Evolutionary conservation across 2,113 vertebrate species (phyloP).

Genomic region (Ibidorhyncha struthersii): DNA sequence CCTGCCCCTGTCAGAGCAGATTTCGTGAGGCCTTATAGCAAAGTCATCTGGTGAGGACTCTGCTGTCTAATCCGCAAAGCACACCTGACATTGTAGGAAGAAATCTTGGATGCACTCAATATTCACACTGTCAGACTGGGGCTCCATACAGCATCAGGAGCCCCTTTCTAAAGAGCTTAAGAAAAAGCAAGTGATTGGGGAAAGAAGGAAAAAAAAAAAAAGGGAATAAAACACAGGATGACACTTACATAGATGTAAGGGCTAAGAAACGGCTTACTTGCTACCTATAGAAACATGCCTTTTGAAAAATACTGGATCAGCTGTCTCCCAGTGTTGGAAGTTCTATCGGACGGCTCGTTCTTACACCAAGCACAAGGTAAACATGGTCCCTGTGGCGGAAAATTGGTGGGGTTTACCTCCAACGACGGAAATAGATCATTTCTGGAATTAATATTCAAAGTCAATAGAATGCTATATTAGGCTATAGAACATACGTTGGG

Average conservation of each 20-base stretch:
- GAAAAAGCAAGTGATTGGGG: neutral
- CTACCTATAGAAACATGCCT: neutral
- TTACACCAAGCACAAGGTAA: neutral
- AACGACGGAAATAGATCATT: neutral
- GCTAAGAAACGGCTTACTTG: neutral
- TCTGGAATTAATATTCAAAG: neutral
- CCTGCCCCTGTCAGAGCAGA: conserved; percentile 12
- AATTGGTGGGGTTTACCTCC: neutral
- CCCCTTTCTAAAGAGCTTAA: neutral
- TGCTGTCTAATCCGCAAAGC: neutral
- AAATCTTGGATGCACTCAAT: neutral
- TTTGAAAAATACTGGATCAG: neutral
- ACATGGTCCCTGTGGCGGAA: rapidly evolving
- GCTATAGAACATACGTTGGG: neutral
- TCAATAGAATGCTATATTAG: neutral
- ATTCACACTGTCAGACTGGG: neutral
- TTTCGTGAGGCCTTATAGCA: neutral
- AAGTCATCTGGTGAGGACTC: neutral
- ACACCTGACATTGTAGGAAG: neutral
- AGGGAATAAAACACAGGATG: neutral
- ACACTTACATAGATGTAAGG: neutral
- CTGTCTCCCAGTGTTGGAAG: neutral
- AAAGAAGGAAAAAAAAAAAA: neutral
- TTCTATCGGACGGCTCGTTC: neutral
- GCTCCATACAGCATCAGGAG: neutral